These are phyloP conservation scores for Dipodomys ordii DNA, from an alignment of 2,113 vertebrate species.

Conservation along the genomic window DNA sequence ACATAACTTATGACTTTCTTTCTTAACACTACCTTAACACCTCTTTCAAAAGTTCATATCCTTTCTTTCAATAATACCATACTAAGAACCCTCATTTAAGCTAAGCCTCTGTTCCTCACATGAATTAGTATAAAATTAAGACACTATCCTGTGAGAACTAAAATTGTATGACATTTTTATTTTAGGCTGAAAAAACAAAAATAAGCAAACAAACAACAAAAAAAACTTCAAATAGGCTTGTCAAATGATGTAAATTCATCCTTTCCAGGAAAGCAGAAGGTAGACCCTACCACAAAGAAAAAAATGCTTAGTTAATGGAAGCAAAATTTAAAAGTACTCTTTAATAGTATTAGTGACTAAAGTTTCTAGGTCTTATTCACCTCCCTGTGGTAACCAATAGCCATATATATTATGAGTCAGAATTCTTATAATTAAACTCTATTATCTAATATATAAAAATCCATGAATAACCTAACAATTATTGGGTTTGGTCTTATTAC, in stretches of 20 bases:
- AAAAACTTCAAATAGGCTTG: slow-evolving; percentile 77
- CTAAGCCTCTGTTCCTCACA: slow-evolving; percentile 55
- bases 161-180: slow-evolving; percentile 78
- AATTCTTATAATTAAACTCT: slow-evolving; percentile 84
- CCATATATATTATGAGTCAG: slow-evolving; percentile 74
- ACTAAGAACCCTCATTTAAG: slow-evolving; percentile 48
- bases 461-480: slow-evolving; percentile 88
- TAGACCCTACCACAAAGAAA: slow-evolving; percentile 79
- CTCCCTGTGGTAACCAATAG: slow-evolving; percentile 87
- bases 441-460: slow-evolving; percentile 88
- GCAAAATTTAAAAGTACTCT: slow-evolving; percentile 75
- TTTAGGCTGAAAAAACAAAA: slow-evolving; percentile 77
- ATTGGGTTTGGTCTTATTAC: slow-evolving; percentile 81
- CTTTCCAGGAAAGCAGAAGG: slow-evolving; percentile 78
- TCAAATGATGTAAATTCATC: slow-evolving; percentile 77
- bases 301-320: slow-evolving; percentile 74
- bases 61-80: slow-evolving; percentile 1
- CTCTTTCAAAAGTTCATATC: slow-evolving; percentile 4
- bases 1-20: slow-evolving; percentile 18
- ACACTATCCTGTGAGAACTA: slow-evolving; percentile 73
- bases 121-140: slow-evolving; percentile 77
- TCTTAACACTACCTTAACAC: not conserved
- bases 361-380: slow-evolving; percentile 90
- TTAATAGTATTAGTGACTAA: slow-evolving; percentile 85
- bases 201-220: slow-evolving; percentile 69